phyloP scores from a whole-genome alignment of 2,797 vertebrate genomes.

The Thaleichthys pacificus region DNA sequence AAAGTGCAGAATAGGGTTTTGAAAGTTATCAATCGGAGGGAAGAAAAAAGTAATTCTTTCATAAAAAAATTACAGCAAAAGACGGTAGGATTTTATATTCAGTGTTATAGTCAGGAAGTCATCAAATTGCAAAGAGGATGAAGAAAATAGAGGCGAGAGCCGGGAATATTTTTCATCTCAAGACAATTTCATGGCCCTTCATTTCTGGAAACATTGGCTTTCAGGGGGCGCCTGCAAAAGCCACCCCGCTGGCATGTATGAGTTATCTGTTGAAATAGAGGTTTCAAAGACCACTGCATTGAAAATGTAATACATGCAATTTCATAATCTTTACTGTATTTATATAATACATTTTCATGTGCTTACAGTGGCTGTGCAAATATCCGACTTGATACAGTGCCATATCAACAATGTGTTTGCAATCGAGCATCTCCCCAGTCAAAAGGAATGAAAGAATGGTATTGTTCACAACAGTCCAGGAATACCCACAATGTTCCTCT shows the following conservation, averaged over 20 bases:
- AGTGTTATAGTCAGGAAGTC: constrained; percentile 24
- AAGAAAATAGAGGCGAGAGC: constrained; percentile 18
- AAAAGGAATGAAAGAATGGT: background rate
- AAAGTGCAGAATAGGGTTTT: constrained; percentile 26
- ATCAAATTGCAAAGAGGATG: constrained; percentile 15
- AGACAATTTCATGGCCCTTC: constrained; percentile 25
- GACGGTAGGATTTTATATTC: constrained; percentile 13
- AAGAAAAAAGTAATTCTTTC: constrained; percentile 5
- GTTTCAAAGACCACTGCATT: constrained; percentile 3
- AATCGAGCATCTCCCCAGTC: background rate
- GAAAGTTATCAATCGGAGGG: constrained; percentile 30
- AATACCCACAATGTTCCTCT: constrained; percentile 5
- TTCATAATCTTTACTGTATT: constrained; percentile 14
- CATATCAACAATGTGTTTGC: background rate
- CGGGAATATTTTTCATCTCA: constrained; percentile 20
- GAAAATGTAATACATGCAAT: constrained; percentile 33
- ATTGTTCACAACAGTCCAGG: background rate
- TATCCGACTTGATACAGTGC: constrained; percentile 4
- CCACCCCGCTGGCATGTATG: constrained; percentile 1
- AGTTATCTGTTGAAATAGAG: constrained; percentile 30
- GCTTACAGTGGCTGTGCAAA: background rate
- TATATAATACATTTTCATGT: constrained; percentile 21
- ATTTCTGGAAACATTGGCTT: constrained; percentile 21
- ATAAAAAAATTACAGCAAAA: too few species aligned
- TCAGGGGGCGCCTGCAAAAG: background rate